Percentiles rank a stretch among this genome's conserved stretches.
phyloP scores from a whole-genome alignment of 92 coral and sea anemone genomes.

The Palythoa caribaeorum region DNA sequence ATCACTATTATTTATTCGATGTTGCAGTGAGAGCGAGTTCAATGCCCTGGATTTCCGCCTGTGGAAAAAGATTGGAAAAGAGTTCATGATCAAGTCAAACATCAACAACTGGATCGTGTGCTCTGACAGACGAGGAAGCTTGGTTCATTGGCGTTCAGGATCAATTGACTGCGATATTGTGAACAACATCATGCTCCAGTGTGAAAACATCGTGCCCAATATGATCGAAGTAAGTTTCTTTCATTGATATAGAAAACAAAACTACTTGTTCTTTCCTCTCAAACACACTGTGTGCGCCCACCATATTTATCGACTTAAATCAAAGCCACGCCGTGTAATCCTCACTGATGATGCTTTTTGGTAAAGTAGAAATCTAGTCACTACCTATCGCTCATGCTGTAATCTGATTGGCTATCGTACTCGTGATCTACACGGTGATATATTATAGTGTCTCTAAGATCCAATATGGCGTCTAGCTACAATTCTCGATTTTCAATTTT shows the following conservation, averaged over 20 bases:
- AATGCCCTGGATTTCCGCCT: conserved; percentile 19
- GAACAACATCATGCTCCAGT: background rate
- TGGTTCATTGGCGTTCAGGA: conserved; percentile 12
- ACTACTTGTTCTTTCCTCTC: too few species aligned
- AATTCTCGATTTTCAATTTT: too few species aligned
- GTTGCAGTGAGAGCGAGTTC: background rate
- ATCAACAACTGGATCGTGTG: conserved; percentile 16
- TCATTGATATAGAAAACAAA: background rate
- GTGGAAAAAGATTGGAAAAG: conserved; percentile 4
- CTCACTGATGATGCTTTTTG: too few species aligned
- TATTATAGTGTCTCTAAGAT: too few species aligned
- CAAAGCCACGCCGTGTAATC: too few species aligned
- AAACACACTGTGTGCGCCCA: too few species aligned
- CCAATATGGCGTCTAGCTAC: too few species aligned
- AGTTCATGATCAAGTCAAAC: background rate
- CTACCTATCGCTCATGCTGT: too few species aligned
- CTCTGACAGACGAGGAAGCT: conserved; percentile 13
- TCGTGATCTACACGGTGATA: too few species aligned
- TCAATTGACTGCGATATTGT: background rate
- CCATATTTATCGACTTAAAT: too few species aligned
- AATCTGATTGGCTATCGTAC: too few species aligned
- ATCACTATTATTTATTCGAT: background rate
- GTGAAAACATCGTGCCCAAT: background rate
- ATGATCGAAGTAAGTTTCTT: conserved; percentile 7
- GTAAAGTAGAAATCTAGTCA: too few species aligned